Base-by-base conservation (phyloP, 2,888 invertebrate species). In the Polyommatus iphigenia region DNA sequence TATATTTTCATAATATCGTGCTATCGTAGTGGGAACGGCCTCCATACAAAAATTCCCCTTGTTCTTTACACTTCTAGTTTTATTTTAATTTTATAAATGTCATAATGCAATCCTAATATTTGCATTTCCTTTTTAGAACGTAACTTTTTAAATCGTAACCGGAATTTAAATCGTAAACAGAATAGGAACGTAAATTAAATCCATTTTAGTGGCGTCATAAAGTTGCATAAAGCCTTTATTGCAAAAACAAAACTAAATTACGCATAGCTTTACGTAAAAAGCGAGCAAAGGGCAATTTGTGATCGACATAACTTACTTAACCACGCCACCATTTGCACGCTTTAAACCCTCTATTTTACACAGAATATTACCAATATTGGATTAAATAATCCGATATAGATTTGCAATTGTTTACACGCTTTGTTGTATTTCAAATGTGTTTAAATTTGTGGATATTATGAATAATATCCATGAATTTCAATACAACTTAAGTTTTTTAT, bases 361-460 rank as follows among this genome's bases (percentile, higher is more conserved):
- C 20, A 24, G 20, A 6, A 67, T 67, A 67, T 67, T 67, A 59
- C 50, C 7, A 6, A 50, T 77, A 76, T 50, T 78, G 32, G 75
- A 50, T 13, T 20, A 62, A 75, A 73, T 54, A 72, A 71, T 76
- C 76, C 10, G 46, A 41, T 72, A 80, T 67, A 78, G 77, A 80
- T 80, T 79, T 80, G 79, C 78, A 29, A 67, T 24, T 32, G 67
- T 67, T 29, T 29, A 32, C 13, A 15, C 13, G 13, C 29, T 32
- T 24, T 62, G 20, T 62, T 62, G 20, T 62, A n/a, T n/a, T 59
- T 54, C 3, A 54, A 54, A 54, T 54, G 18, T 54, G 18, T 5
- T 54, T 15, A 32, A 32, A 46, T 46, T 46, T 46, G 50, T 50
- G 50, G 50, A 50, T 50, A 50, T 15, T 15, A 15, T 50, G 4